A percentile compares a stretch with the other conserved stretches of the same genome.
Conservation (phyloP, 53 echinoderm and acorn worm genomes). For the Apostichopus leukothele region DNA sequence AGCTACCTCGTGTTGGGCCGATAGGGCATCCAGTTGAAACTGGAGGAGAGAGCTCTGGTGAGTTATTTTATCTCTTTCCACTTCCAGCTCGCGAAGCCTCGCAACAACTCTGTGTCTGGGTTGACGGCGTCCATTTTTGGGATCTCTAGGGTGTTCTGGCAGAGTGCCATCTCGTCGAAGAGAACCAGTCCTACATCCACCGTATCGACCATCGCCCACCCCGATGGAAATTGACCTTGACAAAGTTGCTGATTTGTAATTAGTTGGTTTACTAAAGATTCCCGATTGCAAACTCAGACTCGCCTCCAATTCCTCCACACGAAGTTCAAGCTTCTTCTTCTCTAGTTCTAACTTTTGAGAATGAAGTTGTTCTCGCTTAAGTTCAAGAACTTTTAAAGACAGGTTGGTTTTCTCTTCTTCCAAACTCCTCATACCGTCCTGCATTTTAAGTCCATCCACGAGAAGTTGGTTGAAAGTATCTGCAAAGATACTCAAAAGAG, state of each 20-base stretch:
- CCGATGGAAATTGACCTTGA: conserved; percentile 79
- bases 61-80: conserved; percentile 64
- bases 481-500: conserved; percentile 70
- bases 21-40: conserved; percentile 80
- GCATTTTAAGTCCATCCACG: conserved; percentile 80
- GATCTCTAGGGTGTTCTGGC: conserved; percentile 43
- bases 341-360: conserved; percentile 85
- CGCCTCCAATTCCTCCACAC: conserved; percentile 89
- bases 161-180: conserved; percentile 24
- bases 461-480: conserved; percentile 91
- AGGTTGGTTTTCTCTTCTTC: conserved; percentile 90
- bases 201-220: neutral
- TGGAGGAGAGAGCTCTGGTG: conserved; percentile 82
- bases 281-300: conserved; percentile 42
- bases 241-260: conserved; percentile 53
- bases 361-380: conserved; percentile 85
- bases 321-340: conserved; percentile 86
- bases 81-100: conserved; percentile 71
- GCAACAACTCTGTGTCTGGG: conserved; percentile 60
- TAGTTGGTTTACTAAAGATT: conserved; percentile 24
- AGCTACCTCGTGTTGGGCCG: conserved; percentile 68
- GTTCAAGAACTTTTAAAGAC: conserved; percentile 85
- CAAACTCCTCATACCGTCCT: conserved; percentile 71
- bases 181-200: conserved; percentile 21
- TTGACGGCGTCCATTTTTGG: conserved; percentile 40